Conservation (phyloP, 1,140 invertebrate species). For the Anastrepha ludens region DNA sequence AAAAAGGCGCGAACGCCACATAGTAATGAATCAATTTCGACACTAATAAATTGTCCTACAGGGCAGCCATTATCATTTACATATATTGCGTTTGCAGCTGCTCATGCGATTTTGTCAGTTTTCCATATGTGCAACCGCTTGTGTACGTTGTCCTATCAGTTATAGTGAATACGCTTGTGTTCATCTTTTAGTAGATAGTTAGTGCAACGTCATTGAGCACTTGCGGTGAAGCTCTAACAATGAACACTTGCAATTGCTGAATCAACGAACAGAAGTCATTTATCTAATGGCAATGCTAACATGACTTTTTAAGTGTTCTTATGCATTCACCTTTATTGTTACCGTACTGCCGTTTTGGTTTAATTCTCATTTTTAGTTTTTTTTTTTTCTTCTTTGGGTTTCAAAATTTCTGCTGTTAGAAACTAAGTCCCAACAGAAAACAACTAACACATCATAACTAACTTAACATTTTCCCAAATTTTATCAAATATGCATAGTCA, state of each 20-base stretch:
- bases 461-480: too few relatives aligned
- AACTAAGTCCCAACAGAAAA: too few relatives aligned
- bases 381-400: too few relatives aligned
- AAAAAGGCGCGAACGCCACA: too few relatives aligned
- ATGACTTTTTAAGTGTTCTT: constrained; percentile 34
- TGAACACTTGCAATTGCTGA: constrained; percentile 18
- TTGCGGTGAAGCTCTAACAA: constrained; percentile 4
- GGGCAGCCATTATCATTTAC: not conserved
- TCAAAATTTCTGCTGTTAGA: too few relatives aligned
- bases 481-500: too few relatives aligned
- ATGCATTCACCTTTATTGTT: not conserved
- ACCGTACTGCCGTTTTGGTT: not conserved
- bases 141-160: not conserved
- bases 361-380: not conserved
- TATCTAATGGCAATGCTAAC: constrained; percentile 34
- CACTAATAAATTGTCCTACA: too few relatives aligned
- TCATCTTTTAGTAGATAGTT: not conserved
- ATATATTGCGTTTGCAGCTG: not conserved
- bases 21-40: too few relatives aligned
- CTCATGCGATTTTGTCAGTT: not conserved
- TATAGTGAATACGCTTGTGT: not conserved
- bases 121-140: not conserved
- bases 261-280: constrained; percentile 36
- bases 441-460: too few relatives aligned
- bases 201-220: constrained; percentile 42